Conservation (phyloP, 2,113 vertebrate genomes). For the Stomatorhinus ivindoensis region DNA sequence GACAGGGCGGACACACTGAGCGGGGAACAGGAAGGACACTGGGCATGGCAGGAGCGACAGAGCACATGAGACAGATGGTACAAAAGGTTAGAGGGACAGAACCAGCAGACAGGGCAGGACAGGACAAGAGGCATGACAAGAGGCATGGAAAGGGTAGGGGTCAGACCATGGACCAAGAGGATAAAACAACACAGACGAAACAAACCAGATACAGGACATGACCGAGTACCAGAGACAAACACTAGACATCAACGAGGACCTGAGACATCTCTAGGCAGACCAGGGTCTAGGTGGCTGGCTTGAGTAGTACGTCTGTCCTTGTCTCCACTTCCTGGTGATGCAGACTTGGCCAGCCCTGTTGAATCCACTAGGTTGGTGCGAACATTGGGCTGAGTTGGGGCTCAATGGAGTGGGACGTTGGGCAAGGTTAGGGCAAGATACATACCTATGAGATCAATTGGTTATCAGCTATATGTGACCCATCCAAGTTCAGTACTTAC, state of each 20-base stretch:
- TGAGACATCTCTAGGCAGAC: neutral
- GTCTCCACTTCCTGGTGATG: neutral
- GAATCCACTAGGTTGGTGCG: neutral
- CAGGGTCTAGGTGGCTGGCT: neutral
- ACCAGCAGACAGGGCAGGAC: too few relatives aligned
- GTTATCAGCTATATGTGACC: too few relatives aligned
- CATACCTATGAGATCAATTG: too few relatives aligned
- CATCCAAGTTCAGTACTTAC: too few relatives aligned
- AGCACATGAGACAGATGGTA: too few relatives aligned
- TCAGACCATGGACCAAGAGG: neutral
- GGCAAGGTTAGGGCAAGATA: neutral
- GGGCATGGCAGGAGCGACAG: too few relatives aligned
- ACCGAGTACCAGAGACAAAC: neutral
- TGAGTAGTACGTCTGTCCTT: neutral
- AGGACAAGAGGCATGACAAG: neutral
- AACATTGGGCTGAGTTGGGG: neutral
- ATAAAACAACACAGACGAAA: neutral
- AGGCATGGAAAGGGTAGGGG: neutral
- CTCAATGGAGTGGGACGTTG: neutral
- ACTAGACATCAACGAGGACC: neutral
- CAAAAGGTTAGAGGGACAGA: too few relatives aligned
- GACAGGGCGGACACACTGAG: too few relatives aligned
- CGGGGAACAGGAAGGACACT: too few relatives aligned
- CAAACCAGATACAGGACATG: neutral
- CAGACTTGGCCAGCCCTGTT: neutral